A percentile compares a stretch with the other conserved stretches of the same genome.
Evolutionary conservation across 2,797 vertebrate species (phyloP).

Genomic region (Crenichthys baileyi): DNA sequence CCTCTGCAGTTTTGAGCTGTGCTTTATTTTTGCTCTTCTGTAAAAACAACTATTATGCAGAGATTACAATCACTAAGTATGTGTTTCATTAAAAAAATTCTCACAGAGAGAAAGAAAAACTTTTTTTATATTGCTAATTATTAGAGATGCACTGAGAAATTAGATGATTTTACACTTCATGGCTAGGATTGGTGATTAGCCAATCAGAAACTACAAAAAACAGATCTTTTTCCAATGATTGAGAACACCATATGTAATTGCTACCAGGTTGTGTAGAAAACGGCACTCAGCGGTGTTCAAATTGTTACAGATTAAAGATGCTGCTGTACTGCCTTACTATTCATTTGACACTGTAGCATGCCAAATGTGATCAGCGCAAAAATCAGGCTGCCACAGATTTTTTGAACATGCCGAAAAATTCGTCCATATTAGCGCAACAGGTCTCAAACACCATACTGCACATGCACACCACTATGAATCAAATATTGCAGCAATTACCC

Average conservation of each 20-base stretch:
- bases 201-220: neutral
- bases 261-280: neutral
- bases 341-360: neutral
- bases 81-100: neutral
- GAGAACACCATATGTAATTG: neutral
- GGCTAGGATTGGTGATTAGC: neutral
- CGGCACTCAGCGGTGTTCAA: neutral
- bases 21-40: slow-evolving; percentile 1
- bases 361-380: neutral
- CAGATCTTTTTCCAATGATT: neutral
- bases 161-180: neutral
- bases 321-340: neutral
- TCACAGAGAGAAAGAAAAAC: neutral
- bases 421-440: neutral
- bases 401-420: neutral
- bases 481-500: neutral
- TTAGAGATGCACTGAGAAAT: neutral
- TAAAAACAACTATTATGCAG: neutral
- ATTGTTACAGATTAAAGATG: too few species aligned
- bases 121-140: neutral
- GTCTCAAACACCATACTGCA: neutral
- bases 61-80: slow-evolving; percentile 1
- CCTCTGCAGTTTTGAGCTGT: neutral
- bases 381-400: neutral
- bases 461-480: neutral